Percentiles rank a stretch among this genome's conserved stretches.
phyloP scores from a whole-genome alignment of 2,888 invertebrate genomes.

The Parapristionchus giblindavisi region DNA sequence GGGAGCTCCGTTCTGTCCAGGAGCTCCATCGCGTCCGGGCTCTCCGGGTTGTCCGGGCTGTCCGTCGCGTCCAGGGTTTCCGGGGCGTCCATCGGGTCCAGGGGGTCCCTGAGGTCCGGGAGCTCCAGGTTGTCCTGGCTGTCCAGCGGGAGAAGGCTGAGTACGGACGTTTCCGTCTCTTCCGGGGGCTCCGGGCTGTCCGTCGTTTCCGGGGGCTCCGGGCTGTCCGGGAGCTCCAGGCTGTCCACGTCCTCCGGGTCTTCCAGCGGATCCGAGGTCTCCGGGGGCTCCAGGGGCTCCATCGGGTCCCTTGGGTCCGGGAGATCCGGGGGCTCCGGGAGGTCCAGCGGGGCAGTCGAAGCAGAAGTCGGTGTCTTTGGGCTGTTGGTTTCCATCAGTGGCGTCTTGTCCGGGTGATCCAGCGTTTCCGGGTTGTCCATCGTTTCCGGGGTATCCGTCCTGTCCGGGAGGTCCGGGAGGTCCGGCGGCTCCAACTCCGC shows the following conservation, averaged over 20 bases:
- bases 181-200: conserved; percentile 38
- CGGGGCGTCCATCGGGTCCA: conserved; percentile 39
- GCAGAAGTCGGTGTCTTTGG: conserved; percentile 35
- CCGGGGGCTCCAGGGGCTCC: conserved; percentile 35
- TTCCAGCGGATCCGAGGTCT: conserved; percentile 32
- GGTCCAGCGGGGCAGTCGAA: conserved; percentile 41
- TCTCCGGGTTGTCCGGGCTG: conserved; percentile 36
- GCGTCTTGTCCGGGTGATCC: conserved; percentile 34
- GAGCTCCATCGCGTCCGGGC: conserved; percentile 34
- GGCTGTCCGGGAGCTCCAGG: conserved; percentile 37
- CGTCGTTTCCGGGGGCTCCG: conserved; percentile 38
- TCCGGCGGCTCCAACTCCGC: conserved; percentile 36
- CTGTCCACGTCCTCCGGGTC: conserved; percentile 37
- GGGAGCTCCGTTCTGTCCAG: conserved; percentile 36
- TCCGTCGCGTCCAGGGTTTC: conserved; percentile 39
- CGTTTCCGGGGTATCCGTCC: conserved; percentile 37
- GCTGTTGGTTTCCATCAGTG: conserved; percentile 9
- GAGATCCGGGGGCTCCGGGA: conserved; percentile 28
- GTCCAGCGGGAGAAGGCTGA: conserved; percentile 36
- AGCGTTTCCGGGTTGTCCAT: conserved; percentile 34
- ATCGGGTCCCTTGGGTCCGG: conserved; percentile 37
- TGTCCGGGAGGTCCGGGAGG: conserved; percentile 37
- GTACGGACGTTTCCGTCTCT: conserved; percentile 36
- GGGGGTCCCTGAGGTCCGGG: conserved; percentile 40
- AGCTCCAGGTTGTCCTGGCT: conserved; percentile 36